Evolutionary conservation across 2,113 vertebrate genomes (phyloP).

Genomic region (Aphyosemion australe): DNA sequence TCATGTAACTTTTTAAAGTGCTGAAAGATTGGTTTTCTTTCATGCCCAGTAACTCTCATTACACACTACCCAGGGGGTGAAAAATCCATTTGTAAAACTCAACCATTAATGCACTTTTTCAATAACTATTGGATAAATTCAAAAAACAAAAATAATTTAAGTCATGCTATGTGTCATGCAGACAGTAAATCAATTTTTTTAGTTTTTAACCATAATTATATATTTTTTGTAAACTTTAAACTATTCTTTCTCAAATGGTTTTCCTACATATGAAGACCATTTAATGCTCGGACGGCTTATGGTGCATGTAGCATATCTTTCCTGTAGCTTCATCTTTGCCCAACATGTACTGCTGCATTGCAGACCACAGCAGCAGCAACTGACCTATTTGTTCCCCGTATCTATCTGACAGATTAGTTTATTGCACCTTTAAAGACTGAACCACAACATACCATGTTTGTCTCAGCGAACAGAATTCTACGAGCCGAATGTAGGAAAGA

Average conservation of each 20-base stretch:
- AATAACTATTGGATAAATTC: conserved; percentile 51
- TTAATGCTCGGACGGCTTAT: background rate
- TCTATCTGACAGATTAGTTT: background rate
- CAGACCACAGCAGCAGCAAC: background rate
- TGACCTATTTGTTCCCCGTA: background rate
- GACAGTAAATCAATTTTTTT: conserved; percentile 64
- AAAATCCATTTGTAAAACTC: conserved; percentile 77
- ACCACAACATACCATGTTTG: background rate
- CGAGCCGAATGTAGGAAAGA: background rate
- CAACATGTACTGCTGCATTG: background rate
- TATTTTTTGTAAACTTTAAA: conserved; percentile 12
- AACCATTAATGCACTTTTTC: conserved; percentile 66
- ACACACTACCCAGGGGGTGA: conserved; percentile 75
- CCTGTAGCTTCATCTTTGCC: background rate
- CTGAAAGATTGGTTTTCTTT: conserved; percentile 76
- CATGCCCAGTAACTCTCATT: conserved; percentile 78
- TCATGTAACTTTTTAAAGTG: conserved; percentile 65
- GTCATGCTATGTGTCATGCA: conserved; percentile 41
- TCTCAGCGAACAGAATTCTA: background rate
- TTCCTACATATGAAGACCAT: background rate
- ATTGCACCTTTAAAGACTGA: background rate
- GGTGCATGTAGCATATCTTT: background rate
- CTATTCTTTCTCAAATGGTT: background rate
- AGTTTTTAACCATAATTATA: conserved; percentile 20
- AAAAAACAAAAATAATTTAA: conserved; percentile 44